Base-by-base conservation (phyloP, 2,113 vertebrate genomes). In the Limanda limanda region DNA sequence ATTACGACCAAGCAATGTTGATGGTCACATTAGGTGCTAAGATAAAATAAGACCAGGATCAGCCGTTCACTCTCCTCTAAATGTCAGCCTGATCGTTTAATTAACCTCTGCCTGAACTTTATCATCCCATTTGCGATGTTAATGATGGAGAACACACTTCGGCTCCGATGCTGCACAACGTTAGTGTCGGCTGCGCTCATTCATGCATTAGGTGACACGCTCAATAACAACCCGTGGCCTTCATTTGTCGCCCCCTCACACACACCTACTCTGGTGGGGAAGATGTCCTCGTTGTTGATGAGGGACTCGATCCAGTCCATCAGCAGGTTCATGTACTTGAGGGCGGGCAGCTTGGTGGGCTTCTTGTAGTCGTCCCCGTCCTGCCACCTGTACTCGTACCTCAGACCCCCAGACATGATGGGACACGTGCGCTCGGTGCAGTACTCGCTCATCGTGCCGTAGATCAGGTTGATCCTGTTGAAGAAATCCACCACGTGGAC, bases 401-500 rank as follows among this genome's bases (percentile, higher is more conserved):
- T 96, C 67, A 96, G 95, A 2, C 98, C 98, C 0, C 98, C 98
- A 0, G 97, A 98, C 97, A 99, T 98, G 86, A 98, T 95, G 0
- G 98, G 98, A 77, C 98, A 99, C 57, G 93, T 96, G 82, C 88
- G 95, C 83, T 98, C 96, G 0, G 95, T 96, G 93, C 98, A 99
- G 92, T 92, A 98, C 79, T 99, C 98, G 0, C 97, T 96, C 92
- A 99, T 96, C n/a, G 98, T 99, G 85, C 98, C 98, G 0, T 99
- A 99, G 93, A 99, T 99, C 84, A 99, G 94, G 92, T 99, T 99
- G 90, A 99, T 98, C 69, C 98, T 95, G 88, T 99, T 99, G 82
- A 99, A 99, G 93, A 99, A 99, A 93, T 99, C 98, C 89, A 99
- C 98, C 56, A 98, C 96, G 0, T 99, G 97, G 85, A 99, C 97